Evolutionary conservation across 2,888 invertebrate genomes (phyloP), one percentile per base, ranked within the genome.

Genomic region (Pterostichus madidus): DNA sequence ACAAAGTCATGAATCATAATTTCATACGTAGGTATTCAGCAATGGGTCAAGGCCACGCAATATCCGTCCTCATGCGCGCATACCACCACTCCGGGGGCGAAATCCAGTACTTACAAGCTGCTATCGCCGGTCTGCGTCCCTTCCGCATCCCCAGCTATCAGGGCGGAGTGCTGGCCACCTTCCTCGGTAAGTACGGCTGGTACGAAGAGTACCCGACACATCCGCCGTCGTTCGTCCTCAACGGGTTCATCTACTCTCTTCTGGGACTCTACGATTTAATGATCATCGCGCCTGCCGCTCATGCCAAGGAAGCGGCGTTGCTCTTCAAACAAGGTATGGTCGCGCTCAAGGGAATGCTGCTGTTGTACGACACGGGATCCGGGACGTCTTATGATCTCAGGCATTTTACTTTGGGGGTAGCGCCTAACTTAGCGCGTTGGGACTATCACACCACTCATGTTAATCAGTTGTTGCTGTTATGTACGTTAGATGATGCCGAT

Each of bases 381-480:
- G 98, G 98, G 2, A 97, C 98, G 24, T 95, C 97, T 84, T 99
- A 99, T 89, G 99, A 99, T 91, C 92, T 99, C 78, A 92, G 99
- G 11, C 99, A 99, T 89, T 94, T 98, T 87, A 97, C 97, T 0
- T 90, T 98, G 46, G 96, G 96, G 17, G 95, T 96, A 15, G 95
- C 97, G 32, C 98, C 98, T 0, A 99, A 99, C 90, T 92, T 99
- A 84, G 99, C 99, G 0, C 92, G 99, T 82, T 99, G 99, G 98
- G 99, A 99, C 89, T 99, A 99, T 90, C 99, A 99, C 90, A 97
- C 98, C 0, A 98, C 99, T 0, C 99, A 99, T 89, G 96, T 99
- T 31, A 99, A 98, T 91, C 98, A 99, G 88, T 92, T 98, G 85
- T 93, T 99, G 85, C 92, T 98, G 82, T 91, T 99, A 31, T 95